Evolutionary conservation across 2,797 vertebrate genomes (phyloP), one percentile per base, ranked within the genome.

Genomic region (Lithobates pipiens): DNA sequence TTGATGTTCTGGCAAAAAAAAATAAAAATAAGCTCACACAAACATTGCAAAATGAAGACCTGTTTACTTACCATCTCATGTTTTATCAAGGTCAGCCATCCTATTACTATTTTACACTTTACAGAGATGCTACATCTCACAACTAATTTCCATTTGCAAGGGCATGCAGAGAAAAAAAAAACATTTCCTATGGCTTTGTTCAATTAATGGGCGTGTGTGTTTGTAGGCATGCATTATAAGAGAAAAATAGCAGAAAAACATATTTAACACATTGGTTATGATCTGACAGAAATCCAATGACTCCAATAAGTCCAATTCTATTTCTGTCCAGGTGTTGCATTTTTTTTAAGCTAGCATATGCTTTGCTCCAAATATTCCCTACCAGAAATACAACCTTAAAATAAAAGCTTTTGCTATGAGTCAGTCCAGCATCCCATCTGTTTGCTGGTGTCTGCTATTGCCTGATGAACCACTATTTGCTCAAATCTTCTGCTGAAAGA

Each of bases 371-470:
- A 74, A 80, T 61, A 29, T 29, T 69, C 71, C 44, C 63, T 75
- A n/a, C 32, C 50, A 70, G 32, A 44, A 69, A 76, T 54, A 34
- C 23, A 82, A 86, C 42, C 80, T 72, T 69, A 79, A 69, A 86
- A 77, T 78, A 77, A 72, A 83, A 79, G 32, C n/a, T 61, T 36
- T 16, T 74, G 42, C 42, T 82, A 82, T 77, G 80, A 86, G 75
- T 82, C 74, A 82, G 74, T 63, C 69, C 75, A 46, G 36, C 50
- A 39, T 68, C 32, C 75, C 85, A 74, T 86, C 80, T 83, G 85
- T 81, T 81, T 81, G 25, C 63, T 42, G 61, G 63, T 76, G 21
- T 15, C 34, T 76, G 77, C 7, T 78, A 32, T 15, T 29, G 54
- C 50, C 27, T 78, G 50, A 9, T 76, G 32, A 29, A 76, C 42